phyloP scores from a whole-genome alignment of 1,140 invertebrate genomes.

The Aethina tumida region DNA sequence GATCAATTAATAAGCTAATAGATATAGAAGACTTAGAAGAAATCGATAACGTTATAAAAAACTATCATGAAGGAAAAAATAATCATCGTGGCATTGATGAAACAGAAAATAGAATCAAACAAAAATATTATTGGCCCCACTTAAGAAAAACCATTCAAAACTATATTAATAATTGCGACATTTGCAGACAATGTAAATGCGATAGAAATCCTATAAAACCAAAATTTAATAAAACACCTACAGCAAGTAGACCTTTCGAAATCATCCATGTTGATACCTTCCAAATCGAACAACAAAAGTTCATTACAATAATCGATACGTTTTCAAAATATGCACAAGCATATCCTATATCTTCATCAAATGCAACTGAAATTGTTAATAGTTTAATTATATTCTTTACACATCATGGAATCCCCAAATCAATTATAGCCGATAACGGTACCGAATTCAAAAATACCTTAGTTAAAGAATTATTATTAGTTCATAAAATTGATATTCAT shows the following conservation, averaged over 20 bases:
- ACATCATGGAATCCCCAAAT: constrained; percentile 16
- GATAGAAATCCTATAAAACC: constrained; percentile 8
- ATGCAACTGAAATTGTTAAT: constrained; percentile 9
- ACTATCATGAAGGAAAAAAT: constrained; percentile 11
- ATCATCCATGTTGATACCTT: constrained; percentile 13
- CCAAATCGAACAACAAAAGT: constrained; percentile 9
- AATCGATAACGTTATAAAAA: constrained; percentile 6
- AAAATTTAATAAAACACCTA: constrained; percentile 8
- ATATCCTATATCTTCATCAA: constrained; percentile 7
- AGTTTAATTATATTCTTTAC: constrained; percentile 17
- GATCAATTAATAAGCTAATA: too few relatives aligned
- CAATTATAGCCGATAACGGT: constrained; percentile 20
- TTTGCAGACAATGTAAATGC: constrained; percentile 9
- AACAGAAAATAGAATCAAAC: constrained; percentile 10
- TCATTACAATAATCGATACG: constrained; percentile 13
- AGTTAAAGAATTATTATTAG: constrained; percentile 20
- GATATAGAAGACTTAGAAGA: not conserved
- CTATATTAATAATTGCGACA: constrained; percentile 16
- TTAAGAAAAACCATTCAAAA: constrained; percentile 10
- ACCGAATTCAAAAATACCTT: constrained; percentile 22
- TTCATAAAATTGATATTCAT: constrained; percentile 28
- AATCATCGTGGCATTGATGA: constrained; percentile 16
- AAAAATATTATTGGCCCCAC: constrained; percentile 9
- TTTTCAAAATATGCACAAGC: constrained; percentile 19
- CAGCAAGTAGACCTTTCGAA: constrained; percentile 10